Percentiles rank a stretch among this genome's conserved stretches.
Evolutionary conservation across 2,888 invertebrate species (phyloP).

Genomic region (Microctonus aethiopoides): DNA sequence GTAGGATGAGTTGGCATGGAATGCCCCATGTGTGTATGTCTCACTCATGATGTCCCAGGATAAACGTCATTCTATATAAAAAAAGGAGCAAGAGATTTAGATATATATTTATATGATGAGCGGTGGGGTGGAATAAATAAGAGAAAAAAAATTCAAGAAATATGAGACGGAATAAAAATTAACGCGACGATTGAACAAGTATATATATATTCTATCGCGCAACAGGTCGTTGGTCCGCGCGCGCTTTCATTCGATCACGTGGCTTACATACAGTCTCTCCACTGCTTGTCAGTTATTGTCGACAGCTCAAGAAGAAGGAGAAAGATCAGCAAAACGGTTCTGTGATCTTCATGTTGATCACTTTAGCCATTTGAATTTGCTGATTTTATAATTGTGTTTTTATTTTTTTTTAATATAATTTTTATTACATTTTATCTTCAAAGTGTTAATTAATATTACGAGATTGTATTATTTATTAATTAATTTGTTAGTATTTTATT

Average conservation of each 20-base stretch:
- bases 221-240: slow-evolving; percentile 58
- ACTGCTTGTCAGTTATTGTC: not conserved
- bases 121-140: too few species aligned
- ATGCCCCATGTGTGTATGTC: slow-evolving; percentile 24
- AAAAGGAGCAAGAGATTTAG: not conserved
- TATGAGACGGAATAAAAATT: slow-evolving; percentile 34
- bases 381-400: too few species aligned
- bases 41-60: slow-evolving; percentile 23
- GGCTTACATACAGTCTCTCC: not conserved
- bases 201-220: slow-evolving; percentile 46
- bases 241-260: slow-evolving; percentile 27
- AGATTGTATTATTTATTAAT: not conserved
- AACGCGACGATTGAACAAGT: slow-evolving; percentile 44
- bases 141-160: slow-evolving; percentile 30
- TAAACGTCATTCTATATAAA: slow-evolving; percentile 10
- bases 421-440: too few species aligned
- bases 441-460: not conserved
- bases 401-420: too few species aligned
- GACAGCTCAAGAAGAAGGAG: too few species aligned
- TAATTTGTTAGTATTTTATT: not conserved
- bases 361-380: too few species aligned
- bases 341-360: not conserved
- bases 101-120: too few species aligned
- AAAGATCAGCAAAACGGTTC: not conserved
- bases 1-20: too few species aligned